Percentiles rank a stretch among this genome's conserved stretches.
Conservation (phyloP, 2,797 vertebrate species). For the Aulostomus chinensis region DNA sequence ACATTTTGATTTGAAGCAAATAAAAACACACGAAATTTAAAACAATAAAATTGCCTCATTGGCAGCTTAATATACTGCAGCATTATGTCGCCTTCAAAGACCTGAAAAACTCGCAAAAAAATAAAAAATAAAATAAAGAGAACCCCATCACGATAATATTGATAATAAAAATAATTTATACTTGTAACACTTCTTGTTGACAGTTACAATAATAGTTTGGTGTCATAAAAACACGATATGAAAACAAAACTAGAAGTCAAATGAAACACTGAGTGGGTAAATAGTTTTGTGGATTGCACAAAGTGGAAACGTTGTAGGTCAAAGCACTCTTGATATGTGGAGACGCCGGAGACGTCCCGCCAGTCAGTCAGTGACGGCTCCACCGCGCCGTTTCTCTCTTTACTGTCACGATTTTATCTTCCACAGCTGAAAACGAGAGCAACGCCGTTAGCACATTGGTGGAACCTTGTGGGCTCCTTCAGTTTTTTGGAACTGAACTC, state of each 20-base stretch:
- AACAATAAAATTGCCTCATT: neutral
- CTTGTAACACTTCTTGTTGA: conserved; percentile 67
- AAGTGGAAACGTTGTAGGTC: conserved; percentile 83
- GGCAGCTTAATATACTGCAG: conserved; percentile 12
- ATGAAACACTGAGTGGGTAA: conserved; percentile 87
- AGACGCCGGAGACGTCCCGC: conserved; percentile 38
- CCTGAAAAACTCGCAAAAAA: conserved; percentile 20
- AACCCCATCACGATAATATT: conserved; percentile 26
- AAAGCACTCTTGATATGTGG: conserved; percentile 82
- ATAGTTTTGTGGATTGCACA: conserved; percentile 92
- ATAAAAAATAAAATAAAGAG: conserved; percentile 29
- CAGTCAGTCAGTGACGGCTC: conserved; percentile 49
- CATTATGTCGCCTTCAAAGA: conserved; percentile 8
- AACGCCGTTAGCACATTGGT: neutral
- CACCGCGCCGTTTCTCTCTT: conserved; percentile 18
- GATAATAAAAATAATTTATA: conserved; percentile 43
- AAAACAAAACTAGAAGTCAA: conserved; percentile 76
- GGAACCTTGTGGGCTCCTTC: neutral
- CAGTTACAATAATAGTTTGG: conserved; percentile 72
- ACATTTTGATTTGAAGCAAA: conserved; percentile 40
- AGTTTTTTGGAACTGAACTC: neutral
- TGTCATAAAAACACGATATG: conserved; percentile 67
- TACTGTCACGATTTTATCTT: conserved; percentile 96
- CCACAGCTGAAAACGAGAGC: conserved; percentile 85
- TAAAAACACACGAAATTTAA: conserved; percentile 10